A percentile compares a stretch with the other conserved stretches of the same genome.
These are phyloP conservation scores for Heliconius ethilla DNA, from an alignment of 2,888 invertebrate species.

Conservation along the genomic window DNA sequence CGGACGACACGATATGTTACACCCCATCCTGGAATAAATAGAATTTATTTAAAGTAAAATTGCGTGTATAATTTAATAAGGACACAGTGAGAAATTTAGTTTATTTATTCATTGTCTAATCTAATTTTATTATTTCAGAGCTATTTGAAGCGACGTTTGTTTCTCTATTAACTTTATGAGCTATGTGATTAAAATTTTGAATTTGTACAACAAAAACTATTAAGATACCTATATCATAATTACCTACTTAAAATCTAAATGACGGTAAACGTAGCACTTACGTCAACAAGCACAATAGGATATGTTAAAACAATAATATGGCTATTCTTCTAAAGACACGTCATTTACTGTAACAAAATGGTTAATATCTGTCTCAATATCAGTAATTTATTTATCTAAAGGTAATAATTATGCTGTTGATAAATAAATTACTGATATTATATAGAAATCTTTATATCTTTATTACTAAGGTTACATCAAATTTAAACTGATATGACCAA, in stretches of 20 bases:
- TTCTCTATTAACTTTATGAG: not conserved
- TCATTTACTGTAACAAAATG: conserved; percentile 5
- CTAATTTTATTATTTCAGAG: not conserved
- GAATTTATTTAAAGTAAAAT: not conserved
- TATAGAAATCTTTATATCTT: not conserved
- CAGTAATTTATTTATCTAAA: conserved; percentile 12
- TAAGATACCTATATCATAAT: not conserved
- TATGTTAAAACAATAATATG: not conserved
- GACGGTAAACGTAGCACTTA: not conserved
- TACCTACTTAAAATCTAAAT: not conserved
- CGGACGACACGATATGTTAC: conserved; percentile 71
- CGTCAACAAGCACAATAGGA: conserved; percentile 3
- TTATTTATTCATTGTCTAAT: not conserved
- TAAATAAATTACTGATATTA: not conserved
- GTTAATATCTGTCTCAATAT: not conserved
- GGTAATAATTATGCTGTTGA: not conserved
- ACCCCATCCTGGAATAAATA: conserved; percentile 68
- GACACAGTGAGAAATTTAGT: not conserved
- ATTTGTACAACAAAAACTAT: not conserved
- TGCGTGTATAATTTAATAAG: not conserved
- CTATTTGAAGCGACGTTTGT: not conserved
- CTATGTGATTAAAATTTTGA: not conserved
- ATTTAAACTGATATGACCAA: not conserved
- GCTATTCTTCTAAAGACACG: not conserved
- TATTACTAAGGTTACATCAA: not conserved